phyloP scores from a whole-genome alignment of 2,797 vertebrate genomes.

The Poeciliopsis gracilis region DNA sequence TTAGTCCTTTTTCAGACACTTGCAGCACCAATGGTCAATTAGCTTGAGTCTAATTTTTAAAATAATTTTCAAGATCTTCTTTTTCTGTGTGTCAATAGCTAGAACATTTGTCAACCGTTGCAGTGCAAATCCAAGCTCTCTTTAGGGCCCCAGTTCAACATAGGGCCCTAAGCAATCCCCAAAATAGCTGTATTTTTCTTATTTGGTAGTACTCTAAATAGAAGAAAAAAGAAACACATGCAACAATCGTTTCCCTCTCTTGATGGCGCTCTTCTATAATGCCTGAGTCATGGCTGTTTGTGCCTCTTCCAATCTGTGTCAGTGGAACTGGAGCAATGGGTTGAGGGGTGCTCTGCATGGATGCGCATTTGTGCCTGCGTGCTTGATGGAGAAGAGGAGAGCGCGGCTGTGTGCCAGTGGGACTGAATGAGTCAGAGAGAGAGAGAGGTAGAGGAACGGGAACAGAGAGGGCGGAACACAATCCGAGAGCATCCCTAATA shows the following conservation, averaged over 20 bases:
- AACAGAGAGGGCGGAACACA: slow-evolving; percentile 59
- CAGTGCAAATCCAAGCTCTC: background rate
- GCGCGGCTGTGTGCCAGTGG: slow-evolving; percentile 3
- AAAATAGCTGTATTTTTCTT: background rate
- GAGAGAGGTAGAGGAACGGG: slow-evolving; percentile 21
- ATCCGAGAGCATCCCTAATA: slow-evolving; percentile 66
- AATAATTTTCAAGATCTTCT: background rate
- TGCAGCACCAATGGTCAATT: background rate
- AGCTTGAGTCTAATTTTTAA: background rate
- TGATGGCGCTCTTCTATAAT: slow-evolving; percentile 64
- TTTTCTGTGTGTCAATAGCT: background rate
- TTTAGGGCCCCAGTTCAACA: background rate
- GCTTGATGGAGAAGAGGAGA: slow-evolving; percentile 14
- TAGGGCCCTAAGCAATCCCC: background rate
- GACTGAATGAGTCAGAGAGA: slow-evolving; percentile 21
- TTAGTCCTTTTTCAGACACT: background rate
- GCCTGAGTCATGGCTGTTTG: slow-evolving; percentile 41
- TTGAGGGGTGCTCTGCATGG: slow-evolving; percentile 50
- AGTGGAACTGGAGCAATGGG: slow-evolving; percentile 65
- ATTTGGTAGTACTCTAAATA: background rate
- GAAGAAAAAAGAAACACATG: slow-evolving; percentile 15
- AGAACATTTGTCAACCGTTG: background rate
- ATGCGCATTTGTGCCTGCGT: slow-evolving; percentile 40
- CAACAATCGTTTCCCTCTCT: slow-evolving; percentile 53
- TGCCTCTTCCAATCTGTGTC: slow-evolving; percentile 61